Base-by-base conservation (phyloP, 2,113 vertebrate genomes). In the Anhinga rufa region DNA sequence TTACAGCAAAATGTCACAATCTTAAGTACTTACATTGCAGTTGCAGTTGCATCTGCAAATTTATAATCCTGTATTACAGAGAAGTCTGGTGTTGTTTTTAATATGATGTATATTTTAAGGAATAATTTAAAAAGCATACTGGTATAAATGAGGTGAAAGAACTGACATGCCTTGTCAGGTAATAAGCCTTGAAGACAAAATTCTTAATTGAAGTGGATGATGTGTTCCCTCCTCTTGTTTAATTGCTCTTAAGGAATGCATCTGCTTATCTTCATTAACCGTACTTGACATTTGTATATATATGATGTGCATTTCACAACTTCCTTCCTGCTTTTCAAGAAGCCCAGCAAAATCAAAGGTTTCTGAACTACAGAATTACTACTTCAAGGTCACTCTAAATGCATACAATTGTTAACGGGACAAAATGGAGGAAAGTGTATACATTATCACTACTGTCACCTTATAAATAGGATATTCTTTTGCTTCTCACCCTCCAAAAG, bases 211-310 rank as follows among this genome's bases (percentile, higher is more conserved):
- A 72, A 94, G 21, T 4, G 9, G 68, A 92, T 80, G 78, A 11
- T 14, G 3, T 92, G 66, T 78, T 93, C 68, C 60, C 51, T 86
- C 14, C 5, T 86, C 51, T 21, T 52, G 14, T 78, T 95, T 90
- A 93, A 94, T 90, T 84, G 18, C 60, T 86, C 12, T 60, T 83
- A 83, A 92, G 80, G 92, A 95, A 96, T 81, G 88, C 48, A 83
- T 96, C 88, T 96, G 79, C 79, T 97, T 96, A 69, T 92, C 88
- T 96, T 92, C 90, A 88, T 86, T 96, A 92, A 88, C 48, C 81
- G 71, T 86, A 81, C 76, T 94, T 88, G 71, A 94, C 88, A 62
- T 95, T 60, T 95, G 85, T 90, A 88, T 86, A 77, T 78, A 60
- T 58, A n/a, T n/a, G 28, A 75, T 64, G 24, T 32, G 40, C 48